A percentile compares a stretch with the other conserved stretches of the same genome.
Evolutionary conservation across 37 sponge, comb jelly and placozoan genomes (phyloP).

Genomic region (Spongia lamella): DNA sequence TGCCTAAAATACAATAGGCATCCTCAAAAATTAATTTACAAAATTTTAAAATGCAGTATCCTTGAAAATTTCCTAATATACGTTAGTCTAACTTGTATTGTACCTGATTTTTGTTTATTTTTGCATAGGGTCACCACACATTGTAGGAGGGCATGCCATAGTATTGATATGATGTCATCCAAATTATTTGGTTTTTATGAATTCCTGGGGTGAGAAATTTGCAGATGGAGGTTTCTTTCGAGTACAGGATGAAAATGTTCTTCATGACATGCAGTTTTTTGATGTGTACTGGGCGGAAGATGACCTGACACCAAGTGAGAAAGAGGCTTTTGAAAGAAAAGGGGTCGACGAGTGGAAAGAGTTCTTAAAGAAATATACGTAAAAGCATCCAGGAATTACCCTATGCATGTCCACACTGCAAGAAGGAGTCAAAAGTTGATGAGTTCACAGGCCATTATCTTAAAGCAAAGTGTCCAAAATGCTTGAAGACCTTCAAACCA

Average conservation of each 20-base stretch:
- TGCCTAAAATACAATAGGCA: no score
- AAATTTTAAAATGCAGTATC: no score
- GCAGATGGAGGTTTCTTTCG: slow-evolving; percentile 42
- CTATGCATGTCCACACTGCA: slow-evolving; percentile 34
- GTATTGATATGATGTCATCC: slow-evolving; percentile 42
- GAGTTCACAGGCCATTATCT: slow-evolving; percentile 28
- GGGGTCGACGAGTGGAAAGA: slow-evolving; percentile 12
- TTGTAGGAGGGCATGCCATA: slow-evolving; percentile 44
- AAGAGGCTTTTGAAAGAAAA: slow-evolving; percentile 14
- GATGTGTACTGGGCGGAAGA: slow-evolving; percentile 51
- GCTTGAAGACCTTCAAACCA: slow-evolving; percentile 33
- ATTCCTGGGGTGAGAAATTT: slow-evolving; percentile 39
- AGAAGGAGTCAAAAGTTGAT: neutral
- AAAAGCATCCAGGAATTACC: slow-evolving; percentile 22
- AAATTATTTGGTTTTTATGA: slow-evolving; percentile 31
- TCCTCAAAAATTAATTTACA: no score
- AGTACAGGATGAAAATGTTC: slow-evolving; percentile 27
- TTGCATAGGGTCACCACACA: no score
- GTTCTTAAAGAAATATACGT: slow-evolving; percentile 2
- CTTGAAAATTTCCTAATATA: no score
- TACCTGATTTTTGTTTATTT: no score
- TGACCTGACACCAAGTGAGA: slow-evolving; percentile 24
- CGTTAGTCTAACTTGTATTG: no score
- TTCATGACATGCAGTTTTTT: slow-evolving; percentile 25
- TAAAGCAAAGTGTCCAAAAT: slow-evolving; percentile 47